Conservation (phyloP, 2,797 vertebrate species). For the Xerus rutilus region DNA sequence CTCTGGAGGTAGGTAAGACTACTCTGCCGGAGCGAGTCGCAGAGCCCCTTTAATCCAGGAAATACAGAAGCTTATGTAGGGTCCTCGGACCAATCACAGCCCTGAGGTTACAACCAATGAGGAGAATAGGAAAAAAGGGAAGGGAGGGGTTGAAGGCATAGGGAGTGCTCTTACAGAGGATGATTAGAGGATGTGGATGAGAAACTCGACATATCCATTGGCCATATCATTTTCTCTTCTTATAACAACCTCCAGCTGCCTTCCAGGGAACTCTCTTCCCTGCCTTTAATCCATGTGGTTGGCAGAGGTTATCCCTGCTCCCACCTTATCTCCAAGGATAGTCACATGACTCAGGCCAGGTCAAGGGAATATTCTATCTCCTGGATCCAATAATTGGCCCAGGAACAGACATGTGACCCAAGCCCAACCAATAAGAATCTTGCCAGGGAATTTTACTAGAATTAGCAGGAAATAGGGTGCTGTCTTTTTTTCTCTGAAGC, state of each 20-base stretch:
- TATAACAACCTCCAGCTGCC: neutral
- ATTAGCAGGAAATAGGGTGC: neutral
- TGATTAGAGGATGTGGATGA: neutral
- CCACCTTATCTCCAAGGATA: neutral
- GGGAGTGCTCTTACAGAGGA: too few species aligned
- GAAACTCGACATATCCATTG: neutral
- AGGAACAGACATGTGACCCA: neutral
- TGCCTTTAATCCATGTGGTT: neutral
- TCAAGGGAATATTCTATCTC: neutral
- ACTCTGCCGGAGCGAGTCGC: too few species aligned
- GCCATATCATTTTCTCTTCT: neutral
- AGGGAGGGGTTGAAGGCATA: too few species aligned
- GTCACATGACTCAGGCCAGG: neutral
- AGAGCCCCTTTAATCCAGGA: too few species aligned
- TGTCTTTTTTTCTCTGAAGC: neutral
- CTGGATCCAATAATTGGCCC: neutral
- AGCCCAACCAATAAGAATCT: neutral
- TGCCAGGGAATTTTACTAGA: conserved; percentile 22
- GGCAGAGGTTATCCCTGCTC: neutral
- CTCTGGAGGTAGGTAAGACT: too few species aligned
- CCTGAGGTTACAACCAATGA: too few species aligned
- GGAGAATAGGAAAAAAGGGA: too few species aligned
- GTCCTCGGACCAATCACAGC: too few species aligned
- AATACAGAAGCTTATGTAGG: too few species aligned
- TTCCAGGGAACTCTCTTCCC: neutral